Evolutionary conservation across 2,113 vertebrate genomes (phyloP).

Genomic region (Seriola aureovittata): DNA sequence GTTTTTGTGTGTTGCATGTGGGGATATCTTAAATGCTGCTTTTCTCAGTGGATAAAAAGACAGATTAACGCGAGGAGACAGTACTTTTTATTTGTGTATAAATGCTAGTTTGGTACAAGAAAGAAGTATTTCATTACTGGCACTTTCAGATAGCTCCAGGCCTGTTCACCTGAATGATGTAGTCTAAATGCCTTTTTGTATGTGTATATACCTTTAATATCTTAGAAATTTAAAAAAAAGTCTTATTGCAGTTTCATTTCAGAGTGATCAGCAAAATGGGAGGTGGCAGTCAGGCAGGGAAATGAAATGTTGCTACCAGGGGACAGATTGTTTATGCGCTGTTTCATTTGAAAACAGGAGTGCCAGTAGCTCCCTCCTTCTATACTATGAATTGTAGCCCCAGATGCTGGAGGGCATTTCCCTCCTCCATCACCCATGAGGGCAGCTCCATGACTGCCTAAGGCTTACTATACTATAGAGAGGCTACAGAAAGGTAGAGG

Average conservation of each 20-base stretch:
- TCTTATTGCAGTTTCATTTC: constrained; percentile 59
- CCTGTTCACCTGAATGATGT: constrained; percentile 47
- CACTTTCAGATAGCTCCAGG: constrained; percentile 29
- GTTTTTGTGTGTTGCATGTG: background rate
- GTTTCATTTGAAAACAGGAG: constrained; percentile 69
- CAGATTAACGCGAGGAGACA: constrained; percentile 8
- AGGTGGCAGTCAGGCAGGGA: constrained; percentile 63
- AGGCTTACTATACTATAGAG: constrained; percentile 55
- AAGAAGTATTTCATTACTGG: constrained; percentile 41
- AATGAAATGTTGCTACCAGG: constrained; percentile 67
- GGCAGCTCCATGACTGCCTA: constrained; percentile 61
- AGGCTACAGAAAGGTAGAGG: constrained; percentile 22
- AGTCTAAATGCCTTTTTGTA: constrained; percentile 33
- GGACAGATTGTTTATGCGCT: constrained; percentile 67
- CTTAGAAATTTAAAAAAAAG: constrained; percentile 32
- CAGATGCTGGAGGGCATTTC: constrained; percentile 60
- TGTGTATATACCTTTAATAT: constrained; percentile 49
- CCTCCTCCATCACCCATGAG: constrained; percentile 63
- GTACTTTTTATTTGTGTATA: constrained; percentile 34
- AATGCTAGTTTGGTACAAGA: constrained; percentile 21
- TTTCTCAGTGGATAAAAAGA: constrained; percentile 24
- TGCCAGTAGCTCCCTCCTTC: constrained; percentile 52
- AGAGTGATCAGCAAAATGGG: constrained; percentile 66
- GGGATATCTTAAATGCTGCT: background rate
- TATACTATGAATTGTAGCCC: constrained; percentile 46